Evolutionary conservation across 1,140 invertebrate species (phyloP).

Genomic region (Pectinophora gossypiella): DNA sequence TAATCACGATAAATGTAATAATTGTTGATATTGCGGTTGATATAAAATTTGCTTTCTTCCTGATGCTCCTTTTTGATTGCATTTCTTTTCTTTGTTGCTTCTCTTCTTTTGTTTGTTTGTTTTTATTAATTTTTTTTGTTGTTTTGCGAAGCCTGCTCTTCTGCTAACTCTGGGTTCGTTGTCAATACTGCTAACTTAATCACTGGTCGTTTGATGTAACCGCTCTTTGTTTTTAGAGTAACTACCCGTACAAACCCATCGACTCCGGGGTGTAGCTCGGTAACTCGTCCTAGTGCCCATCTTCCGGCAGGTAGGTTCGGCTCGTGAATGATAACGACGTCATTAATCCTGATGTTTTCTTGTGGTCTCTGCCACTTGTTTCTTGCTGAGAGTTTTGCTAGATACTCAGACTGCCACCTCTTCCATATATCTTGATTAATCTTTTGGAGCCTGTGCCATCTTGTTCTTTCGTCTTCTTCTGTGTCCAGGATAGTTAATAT

Average conservation of each 20-base stretch:
- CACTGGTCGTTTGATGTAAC: conserved; percentile 11
- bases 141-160: too few species aligned
- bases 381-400: conserved; percentile 20
- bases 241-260: conserved; percentile 42
- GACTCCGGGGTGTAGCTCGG: conserved; percentile 29
- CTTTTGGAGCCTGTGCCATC: conserved; percentile 12
- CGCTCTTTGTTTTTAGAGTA: conserved; percentile 25
- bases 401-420: conserved; percentile 31
- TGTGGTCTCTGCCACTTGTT: conserved; percentile 22
- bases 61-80: too few species aligned
- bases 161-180: conserved; percentile 1
- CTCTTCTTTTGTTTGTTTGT: too few species aligned
- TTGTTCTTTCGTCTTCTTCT: background rate
- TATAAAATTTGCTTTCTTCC: too few species aligned
- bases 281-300: conserved; percentile 42
- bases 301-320: conserved; percentile 31
- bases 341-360: conserved; percentile 8
- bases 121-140: too few species aligned
- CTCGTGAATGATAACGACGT: conserved; percentile 36
- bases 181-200: conserved; percentile 4
- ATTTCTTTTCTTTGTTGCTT: too few species aligned
- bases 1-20: too few species aligned
- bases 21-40: too few species aligned
- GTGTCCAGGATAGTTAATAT: conserved; percentile 6
- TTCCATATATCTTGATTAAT: conserved; percentile 32